Evolutionary conservation across 2,888 invertebrate species (phyloP).

Genomic region (Sepioteuthis lessoniana): DNA sequence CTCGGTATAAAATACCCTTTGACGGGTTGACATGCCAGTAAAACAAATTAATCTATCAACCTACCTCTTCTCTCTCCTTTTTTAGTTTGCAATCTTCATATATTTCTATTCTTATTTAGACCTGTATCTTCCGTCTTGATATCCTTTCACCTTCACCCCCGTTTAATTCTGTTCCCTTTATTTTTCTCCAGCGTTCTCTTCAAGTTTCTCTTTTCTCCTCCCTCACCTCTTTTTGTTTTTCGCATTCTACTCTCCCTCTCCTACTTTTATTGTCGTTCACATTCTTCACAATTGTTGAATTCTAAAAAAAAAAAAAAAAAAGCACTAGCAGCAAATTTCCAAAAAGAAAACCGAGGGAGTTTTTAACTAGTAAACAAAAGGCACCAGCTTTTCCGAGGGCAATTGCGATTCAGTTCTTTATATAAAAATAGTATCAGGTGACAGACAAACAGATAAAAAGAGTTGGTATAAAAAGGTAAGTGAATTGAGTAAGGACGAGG

Average conservation of each 20-base stretch:
- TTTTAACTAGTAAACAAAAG: too few relatives aligned
- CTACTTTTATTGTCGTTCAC: background rate
- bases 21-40: too few relatives aligned
- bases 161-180: background rate
- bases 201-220: background rate
- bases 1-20: too few relatives aligned
- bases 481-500: conserved; percentile 43
- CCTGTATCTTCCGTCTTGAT: background rate
- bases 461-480: conserved; percentile 40
- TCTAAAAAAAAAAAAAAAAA: background rate
- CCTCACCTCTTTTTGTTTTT: background rate
- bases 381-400: too few relatives aligned
- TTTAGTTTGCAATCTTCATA: too few relatives aligned
- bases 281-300: background rate
- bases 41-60: too few relatives aligned
- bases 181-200: background rate
- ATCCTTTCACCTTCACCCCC: conserved; percentile 36
- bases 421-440: too few relatives aligned
- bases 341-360: too few relatives aligned
- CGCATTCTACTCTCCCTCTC: background rate
- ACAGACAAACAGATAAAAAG: background rate
- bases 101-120: too few relatives aligned
- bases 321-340: background rate
- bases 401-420: too few relatives aligned
- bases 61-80: too few relatives aligned